Base-by-base conservation (phyloP, 2,888 invertebrate genomes). In the Cenopis cana region DNA sequence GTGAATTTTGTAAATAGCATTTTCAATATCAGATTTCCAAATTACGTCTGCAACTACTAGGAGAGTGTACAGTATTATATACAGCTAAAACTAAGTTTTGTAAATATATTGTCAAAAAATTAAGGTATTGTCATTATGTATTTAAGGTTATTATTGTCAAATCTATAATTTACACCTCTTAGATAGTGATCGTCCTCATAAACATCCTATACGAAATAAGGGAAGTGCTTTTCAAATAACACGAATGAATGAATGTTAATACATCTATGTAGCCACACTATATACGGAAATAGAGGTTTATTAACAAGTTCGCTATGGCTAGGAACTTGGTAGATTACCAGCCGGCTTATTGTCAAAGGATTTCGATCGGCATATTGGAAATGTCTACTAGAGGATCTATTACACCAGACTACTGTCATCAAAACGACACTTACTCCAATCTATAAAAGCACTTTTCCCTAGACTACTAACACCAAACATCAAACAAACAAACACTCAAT, bases 401-500 rank as follows among this genome's bases (percentile, higher is more conserved):
- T 60, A 67, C 49, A 61, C 60, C 65, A 75, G 77, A 71, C 76
- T 73, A 76, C 75, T 78, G 76, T 74, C 77, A 77, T 80, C 77
- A 78, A 75, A 78, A 75, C 78, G 76, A 78, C 75, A 77, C 75
- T 74, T 76, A 76, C 74, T 79, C 81, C 82, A 79, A 76, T 86
- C 90, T 91, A 91, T 87, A 89, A 90, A 93, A 92, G 91, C 91
- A 91, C 90, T 92, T 90, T 82, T 82, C 80, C 79, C 91, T 92
- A 91, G 68, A 76, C 86, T 89, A 88, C 91, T 80, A 84, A 93
- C 92, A 93, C 79, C 91, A 89, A 93, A 92, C 92, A 90, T 88
- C 87, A 91, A 92, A 91, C 85, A 85, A 92, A 90, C 84, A 80
- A 74, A 77, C 76, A 81, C 80, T 79, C 73, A 80, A 77, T 74